Base-by-base conservation (phyloP, 2,888 invertebrate genomes). In the Netelia virgata region DNA sequence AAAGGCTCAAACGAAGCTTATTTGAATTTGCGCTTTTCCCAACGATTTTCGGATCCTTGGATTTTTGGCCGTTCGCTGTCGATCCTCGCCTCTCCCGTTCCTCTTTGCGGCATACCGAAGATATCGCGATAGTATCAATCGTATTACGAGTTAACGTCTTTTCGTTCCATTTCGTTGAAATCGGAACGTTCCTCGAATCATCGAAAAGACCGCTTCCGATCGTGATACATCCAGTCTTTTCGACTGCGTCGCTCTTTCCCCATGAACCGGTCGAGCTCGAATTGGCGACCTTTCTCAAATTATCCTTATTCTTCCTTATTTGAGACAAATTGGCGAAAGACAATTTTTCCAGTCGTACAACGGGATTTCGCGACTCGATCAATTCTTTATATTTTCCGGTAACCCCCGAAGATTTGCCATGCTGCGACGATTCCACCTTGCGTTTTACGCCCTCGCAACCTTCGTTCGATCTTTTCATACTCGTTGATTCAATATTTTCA, bases 281-380 rank as follows among this genome's bases (percentile, higher is more conserved):
- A 47, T 55, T n/a, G 1, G 64, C 18, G 11, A 8, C 50, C 5
- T 41, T 18, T 18, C 10, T 57, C 47, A n/a, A 20, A 23, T 16
- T 63, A 16, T 59, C 53, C 6, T 28, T 14, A n/a, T 1, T 63
- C 5, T 50, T 14, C 23, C 23, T 3, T 11, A 53, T 14, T 61
- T 53, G 53, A 11, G 68, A 11, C 55, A 41, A 41, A 72, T 41
- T 47, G 0, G 61, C 20, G 3, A 50, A 59, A 1, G 50, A 41
- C 47, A 82, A 41, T 73, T 66, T 77, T 74, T 82, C 77, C 16
- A 86, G 43, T 23, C 28, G 57, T 0, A 86, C 61, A 2, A 77
- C 55, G 18, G 73, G 36, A 28, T 61, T 66, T 11, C 70, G 74
- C 5, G n/a, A 36, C 0, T 64, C 74, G 1, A n/a, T 14, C 2